Evolutionary conservation across 2,888 invertebrate species (phyloP).

Genomic region (Ormyrus nitidulus): DNA sequence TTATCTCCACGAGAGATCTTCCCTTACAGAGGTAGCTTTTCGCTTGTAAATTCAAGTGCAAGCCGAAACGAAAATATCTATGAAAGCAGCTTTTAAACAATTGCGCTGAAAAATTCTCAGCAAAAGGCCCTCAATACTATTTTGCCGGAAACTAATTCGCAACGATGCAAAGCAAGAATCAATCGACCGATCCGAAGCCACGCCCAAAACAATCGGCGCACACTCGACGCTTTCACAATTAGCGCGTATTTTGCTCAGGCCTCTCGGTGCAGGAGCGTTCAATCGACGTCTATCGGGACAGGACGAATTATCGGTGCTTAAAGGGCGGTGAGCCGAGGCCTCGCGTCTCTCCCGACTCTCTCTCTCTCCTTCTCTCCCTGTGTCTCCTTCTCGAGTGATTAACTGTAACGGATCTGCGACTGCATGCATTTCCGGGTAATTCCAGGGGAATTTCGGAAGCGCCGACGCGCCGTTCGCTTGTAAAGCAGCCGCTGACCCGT

Average conservation of each 20-base stretch:
- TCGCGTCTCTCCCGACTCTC: neutral
- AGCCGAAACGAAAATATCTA: too few species aligned
- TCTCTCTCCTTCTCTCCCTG: slow-evolving; percentile 4
- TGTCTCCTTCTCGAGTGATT: slow-evolving; percentile 29
- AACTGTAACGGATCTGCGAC: slow-evolving; percentile 49
- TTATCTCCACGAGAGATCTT: slow-evolving; percentile 6
- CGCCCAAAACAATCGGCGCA: slow-evolving; percentile 19
- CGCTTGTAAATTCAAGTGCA: too few species aligned
- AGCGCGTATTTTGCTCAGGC: slow-evolving; percentile 16
- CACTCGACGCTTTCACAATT: slow-evolving; percentile 20
- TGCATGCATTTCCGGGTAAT: slow-evolving; percentile 46
- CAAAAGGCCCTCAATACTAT: too few species aligned
- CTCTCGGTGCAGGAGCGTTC: neutral
- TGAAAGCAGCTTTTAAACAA: too few species aligned
- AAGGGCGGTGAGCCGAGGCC: slow-evolving; percentile 24
- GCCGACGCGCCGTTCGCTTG: slow-evolving; percentile 15
- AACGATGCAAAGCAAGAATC: neutral
- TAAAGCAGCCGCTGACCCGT: slow-evolving; percentile 43
- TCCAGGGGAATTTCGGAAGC: slow-evolving; percentile 49
- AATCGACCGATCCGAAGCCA: neutral
- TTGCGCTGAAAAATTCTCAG: too few species aligned
- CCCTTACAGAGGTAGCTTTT: neutral
- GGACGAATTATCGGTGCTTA: slow-evolving; percentile 43
- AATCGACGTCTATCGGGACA: slow-evolving; percentile 13
- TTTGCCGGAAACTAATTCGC: too few species aligned